Conservation (phyloP, 1,140 invertebrate genomes). For the Penaeus chinensis region DNA sequence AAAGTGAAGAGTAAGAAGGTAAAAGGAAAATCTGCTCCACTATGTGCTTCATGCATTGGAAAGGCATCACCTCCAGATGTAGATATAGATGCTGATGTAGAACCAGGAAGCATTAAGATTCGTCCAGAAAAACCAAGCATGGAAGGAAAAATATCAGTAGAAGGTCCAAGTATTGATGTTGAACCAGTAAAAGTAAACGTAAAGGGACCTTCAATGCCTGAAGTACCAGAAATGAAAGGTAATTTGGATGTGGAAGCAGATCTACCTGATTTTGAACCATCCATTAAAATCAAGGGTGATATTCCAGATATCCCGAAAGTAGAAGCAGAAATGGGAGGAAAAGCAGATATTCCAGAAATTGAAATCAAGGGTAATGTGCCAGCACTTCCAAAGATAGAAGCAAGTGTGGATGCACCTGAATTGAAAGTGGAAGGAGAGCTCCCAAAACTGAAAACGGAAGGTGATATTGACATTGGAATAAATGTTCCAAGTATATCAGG, state of each 20-base stretch:
- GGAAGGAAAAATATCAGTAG: neutral
- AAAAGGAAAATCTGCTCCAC: constrained; percentile 17
- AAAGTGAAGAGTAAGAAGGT: neutral
- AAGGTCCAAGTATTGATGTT: constrained; percentile 15
- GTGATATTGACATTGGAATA: constrained; percentile 4
- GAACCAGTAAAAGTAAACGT: constrained; percentile 12
- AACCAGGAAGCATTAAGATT: neutral
- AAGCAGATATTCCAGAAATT: constrained; percentile 14
- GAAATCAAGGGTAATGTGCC: constrained; percentile 5
- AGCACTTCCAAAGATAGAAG: neutral
- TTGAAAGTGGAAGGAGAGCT: constrained; percentile 12
- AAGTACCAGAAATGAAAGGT: constrained; percentile 11
- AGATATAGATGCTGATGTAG: constrained; percentile 33
- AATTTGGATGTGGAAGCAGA: neutral
- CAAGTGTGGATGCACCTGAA: neutral
- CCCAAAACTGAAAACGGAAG: neutral
- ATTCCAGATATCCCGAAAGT: constrained; percentile 36
- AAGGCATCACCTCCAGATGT: constrained; percentile 38
- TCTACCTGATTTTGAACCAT: constrained; percentile 5
- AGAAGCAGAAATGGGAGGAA: constrained; percentile 30
- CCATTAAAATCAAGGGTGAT: neutral
- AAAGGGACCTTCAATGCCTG: constrained; percentile 19
- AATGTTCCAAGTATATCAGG: constrained; percentile 16
- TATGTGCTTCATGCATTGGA: constrained; percentile 34
- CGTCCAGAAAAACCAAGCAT: neutral